Conservation (phyloP, 2,113 vertebrate genomes). For the Xyliphius kryptos region DNA sequence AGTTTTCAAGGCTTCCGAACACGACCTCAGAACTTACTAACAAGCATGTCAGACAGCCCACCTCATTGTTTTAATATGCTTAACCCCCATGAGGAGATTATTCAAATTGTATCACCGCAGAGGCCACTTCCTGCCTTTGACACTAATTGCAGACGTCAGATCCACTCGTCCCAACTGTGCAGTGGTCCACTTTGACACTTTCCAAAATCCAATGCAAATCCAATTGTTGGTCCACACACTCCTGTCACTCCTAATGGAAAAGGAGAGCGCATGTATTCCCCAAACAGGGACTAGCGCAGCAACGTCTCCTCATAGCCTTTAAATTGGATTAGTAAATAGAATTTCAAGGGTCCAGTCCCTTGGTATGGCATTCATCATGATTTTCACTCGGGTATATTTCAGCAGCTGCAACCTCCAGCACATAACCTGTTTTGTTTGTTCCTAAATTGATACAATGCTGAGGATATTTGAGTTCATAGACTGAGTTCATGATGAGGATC, state of each 20-base stretch:
- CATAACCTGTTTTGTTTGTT: conserved; percentile 17
- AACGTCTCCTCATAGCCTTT: conserved; percentile 51
- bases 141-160: conserved; percentile 57
- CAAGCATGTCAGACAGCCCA: conserved; percentile 46
- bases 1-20: too few species aligned
- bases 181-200: conserved; percentile 63
- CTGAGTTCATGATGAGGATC: conserved; percentile 47
- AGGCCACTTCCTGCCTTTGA: conserved; percentile 47
- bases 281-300: conserved; percentile 55
- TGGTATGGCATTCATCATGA: conserved; percentile 63
- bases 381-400: conserved; percentile 56
- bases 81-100: conserved; percentile 54
- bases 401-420: conserved; percentile 23
- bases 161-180: conserved; percentile 55
- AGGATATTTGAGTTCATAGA: conserved; percentile 42
- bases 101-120: conserved; percentile 46
- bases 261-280: conserved; percentile 51
- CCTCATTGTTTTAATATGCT: conserved; percentile 55
- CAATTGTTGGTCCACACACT: conserved; percentile 52
- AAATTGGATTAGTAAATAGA: conserved; percentile 68
- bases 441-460: conserved; percentile 30
- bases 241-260: conserved; percentile 62
- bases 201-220: conserved; percentile 70
- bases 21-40: too few species aligned
- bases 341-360: conserved; percentile 62